phyloP scores from a whole-genome alignment of 2,113 vertebrate species.

The Macrotis lagotis region DNA sequence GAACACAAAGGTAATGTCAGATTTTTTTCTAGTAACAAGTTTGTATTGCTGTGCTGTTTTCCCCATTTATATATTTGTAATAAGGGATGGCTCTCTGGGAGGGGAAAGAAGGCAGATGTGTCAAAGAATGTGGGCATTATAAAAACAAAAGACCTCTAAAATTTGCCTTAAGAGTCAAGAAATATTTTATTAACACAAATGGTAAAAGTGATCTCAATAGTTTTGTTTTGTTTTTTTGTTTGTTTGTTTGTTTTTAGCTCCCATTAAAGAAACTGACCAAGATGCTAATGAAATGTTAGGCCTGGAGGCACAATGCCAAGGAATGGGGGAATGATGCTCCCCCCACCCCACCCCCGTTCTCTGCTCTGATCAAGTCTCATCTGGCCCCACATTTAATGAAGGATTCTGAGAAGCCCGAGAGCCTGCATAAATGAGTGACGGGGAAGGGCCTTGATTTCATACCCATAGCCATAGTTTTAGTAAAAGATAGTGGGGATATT shows the following conservation, averaged over 20 bases:
- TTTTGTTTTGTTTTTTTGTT: neutral
- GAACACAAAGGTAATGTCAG: neutral
- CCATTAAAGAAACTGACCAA: neutral
- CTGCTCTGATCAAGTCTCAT: neutral
- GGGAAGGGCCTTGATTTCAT: too few species aligned
- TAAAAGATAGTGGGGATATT: neutral
- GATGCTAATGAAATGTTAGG: neutral
- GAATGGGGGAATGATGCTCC: neutral
- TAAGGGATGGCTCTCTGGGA: neutral
- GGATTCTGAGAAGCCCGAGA: neutral
- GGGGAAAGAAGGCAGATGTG: neutral
- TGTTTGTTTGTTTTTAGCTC: neutral
- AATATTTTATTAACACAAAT: neutral
- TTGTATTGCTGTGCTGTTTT: neutral
- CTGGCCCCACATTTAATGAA: neutral
- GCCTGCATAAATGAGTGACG: neutral
- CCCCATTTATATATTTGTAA: neutral
- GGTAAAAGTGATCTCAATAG: neutral
- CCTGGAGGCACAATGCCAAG: neutral
- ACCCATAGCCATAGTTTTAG: too few species aligned
- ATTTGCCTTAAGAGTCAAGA: neutral
- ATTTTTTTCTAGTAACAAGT: neutral
- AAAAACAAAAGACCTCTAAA: conserved; percentile 14
- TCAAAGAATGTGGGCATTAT: neutral
- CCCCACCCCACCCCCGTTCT: neutral